phyloP scores from a whole-genome alignment of 37 sponge, comb jelly and placozoan species.

The Lycopodina hypogea region DNA sequence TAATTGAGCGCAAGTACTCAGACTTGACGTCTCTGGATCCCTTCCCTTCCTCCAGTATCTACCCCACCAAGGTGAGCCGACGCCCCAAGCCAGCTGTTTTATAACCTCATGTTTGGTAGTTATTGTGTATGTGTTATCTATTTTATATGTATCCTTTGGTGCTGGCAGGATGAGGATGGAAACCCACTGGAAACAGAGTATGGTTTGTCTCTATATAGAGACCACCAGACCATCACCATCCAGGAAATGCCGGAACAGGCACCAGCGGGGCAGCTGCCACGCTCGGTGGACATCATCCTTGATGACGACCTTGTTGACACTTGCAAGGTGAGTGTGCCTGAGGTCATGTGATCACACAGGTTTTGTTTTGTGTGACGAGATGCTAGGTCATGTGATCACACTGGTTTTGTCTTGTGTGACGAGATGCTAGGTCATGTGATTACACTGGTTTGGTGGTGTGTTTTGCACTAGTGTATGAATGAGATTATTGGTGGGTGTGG shows the following conservation, averaged over 20 bases:
- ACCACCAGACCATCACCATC: slow-evolving; percentile 93
- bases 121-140: neutral
- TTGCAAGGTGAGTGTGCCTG: slow-evolving; percentile 62
- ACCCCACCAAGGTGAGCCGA: slow-evolving; percentile 83
- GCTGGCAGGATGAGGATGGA: slow-evolving; percentile 86
- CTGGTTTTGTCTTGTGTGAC: no score
- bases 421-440: no score
- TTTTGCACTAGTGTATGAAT: no score
- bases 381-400: no score
- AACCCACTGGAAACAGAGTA: slow-evolving; percentile 97
- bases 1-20: slow-evolving; percentile 87
- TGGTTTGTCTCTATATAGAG: slow-evolving; percentile 87
- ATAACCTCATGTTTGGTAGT: neutral
- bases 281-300: slow-evolving; percentile 87
- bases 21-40: slow-evolving; percentile 96
- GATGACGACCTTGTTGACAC: slow-evolving; percentile 93
- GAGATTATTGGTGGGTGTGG: neutral
- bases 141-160: neutral
- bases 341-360: no score
- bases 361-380: no score
- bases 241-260: slow-evolving; percentile 99
- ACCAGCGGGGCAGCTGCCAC: slow-evolving; percentile 97
- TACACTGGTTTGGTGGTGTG: no score
- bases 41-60: slow-evolving; percentile 73
- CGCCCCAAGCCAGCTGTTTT: neutral